Evolutionary conservation across 2,797 vertebrate species (phyloP).

Genomic region (Holocentrus rufus): DNA sequence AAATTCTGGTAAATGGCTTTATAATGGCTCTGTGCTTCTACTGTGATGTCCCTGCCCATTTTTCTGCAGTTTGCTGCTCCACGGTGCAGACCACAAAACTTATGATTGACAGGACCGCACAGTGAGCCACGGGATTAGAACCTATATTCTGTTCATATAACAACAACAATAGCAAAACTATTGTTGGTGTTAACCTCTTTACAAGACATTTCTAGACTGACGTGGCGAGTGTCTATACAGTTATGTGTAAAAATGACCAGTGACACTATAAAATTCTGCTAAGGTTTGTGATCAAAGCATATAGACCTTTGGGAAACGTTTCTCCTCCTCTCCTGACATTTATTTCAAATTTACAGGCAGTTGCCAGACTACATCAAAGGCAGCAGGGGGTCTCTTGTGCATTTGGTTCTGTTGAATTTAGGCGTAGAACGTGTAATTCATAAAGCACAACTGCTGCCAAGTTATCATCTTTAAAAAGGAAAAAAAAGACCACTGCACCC

Average conservation of each 20-base stretch:
- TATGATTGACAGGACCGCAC: slow-evolving; percentile 3
- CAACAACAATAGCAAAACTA: slow-evolving; percentile 27
- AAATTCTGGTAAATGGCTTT: slow-evolving; percentile 75
- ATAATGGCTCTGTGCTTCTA: slow-evolving; percentile 76
- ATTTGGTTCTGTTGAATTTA: not conserved
- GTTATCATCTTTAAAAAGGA: not conserved
- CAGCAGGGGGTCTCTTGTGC: not conserved
- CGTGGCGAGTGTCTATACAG: too few relatives aligned
- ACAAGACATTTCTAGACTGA: not conserved
- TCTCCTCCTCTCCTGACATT: slow-evolving; percentile 1
- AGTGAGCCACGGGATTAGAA: slow-evolving; percentile 50
- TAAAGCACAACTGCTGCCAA: not conserved
- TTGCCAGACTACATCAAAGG: slow-evolving; percentile 2
- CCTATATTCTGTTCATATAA: too few relatives aligned
- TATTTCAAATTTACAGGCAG: not conserved
- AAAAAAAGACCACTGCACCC: not conserved
- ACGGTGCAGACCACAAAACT: slow-evolving; percentile 19
- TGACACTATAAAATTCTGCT: not conserved
- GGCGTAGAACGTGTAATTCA: not conserved
- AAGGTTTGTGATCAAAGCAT: slow-evolving; percentile 1
- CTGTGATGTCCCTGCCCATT: slow-evolving; percentile 66
- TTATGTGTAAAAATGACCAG: too few relatives aligned
- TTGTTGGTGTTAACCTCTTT: not conserved
- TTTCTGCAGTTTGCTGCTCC: slow-evolving; percentile 64
- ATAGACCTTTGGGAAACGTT: not conserved